Conservation (phyloP, 2,888 invertebrate species). For the Xanthorhoe spadicearia region DNA sequence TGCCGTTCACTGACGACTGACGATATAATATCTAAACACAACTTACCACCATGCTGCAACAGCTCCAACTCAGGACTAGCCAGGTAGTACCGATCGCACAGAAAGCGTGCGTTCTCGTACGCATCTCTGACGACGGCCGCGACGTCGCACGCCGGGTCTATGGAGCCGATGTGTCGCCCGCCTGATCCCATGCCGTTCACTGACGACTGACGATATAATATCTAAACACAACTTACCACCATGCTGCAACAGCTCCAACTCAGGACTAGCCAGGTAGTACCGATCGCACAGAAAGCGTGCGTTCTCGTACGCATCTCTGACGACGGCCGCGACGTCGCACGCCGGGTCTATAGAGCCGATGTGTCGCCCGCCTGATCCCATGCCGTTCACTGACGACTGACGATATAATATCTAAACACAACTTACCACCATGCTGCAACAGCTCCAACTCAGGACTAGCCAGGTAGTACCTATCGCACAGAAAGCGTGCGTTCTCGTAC, state of each 20-base stretch:
- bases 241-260: conserved; percentile 91
- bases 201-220: conserved; percentile 67
- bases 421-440: conserved; percentile 89
- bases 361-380: conserved; percentile 88
- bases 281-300: conserved; percentile 99
- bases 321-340: conserved; percentile 95
- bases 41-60: conserved; percentile 89
- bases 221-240: conserved; percentile 89
- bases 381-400: conserved; percentile 71
- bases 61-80: conserved; percentile 95
- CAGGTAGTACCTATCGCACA: conserved; percentile 99
- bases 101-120: conserved; percentile 98
- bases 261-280: conserved; percentile 97
- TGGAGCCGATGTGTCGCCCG: conserved; percentile 96
- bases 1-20: conserved; percentile 71
- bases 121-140: conserved; percentile 96
- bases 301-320: conserved; percentile 98
- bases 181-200: conserved; percentile 80
- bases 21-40: too few species aligned
- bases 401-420: too few species aligned
- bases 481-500: conserved; percentile 98
- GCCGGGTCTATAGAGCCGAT: conserved; percentile 98
- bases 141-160: conserved; percentile 98
- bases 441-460: conserved; percentile 95
- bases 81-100: conserved; percentile 99